Base-by-base conservation (phyloP, 2,888 invertebrate genomes). In the Amiota mariae region DNA sequence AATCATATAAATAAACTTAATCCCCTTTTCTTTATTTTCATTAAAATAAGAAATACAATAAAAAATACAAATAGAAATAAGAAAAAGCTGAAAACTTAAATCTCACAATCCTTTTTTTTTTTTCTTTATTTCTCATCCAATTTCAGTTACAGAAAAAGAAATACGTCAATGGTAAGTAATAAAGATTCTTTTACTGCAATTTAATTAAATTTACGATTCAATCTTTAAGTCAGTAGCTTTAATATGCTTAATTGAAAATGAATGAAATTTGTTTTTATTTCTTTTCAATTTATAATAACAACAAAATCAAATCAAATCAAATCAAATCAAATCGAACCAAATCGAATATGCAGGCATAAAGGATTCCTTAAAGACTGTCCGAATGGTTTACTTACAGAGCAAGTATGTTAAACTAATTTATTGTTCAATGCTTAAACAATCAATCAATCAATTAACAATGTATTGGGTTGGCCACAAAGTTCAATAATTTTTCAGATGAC, bases 341-440 rank as follows among this genome's bases (percentile, higher is more conserved):
- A 63, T 24, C n/a, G 51, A 63, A 70, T 75, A 74, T 57, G 54
- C 91, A 96, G 97, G 97, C 97, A 97, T 92, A 98, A 98, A 93
- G 98, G 97, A 89, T 98, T 98, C 90, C 93, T 97, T 80, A 97
- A 98, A 92, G 98, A 98, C 91, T 98, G 98, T 91, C 98, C 98
- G 73, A 97, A 97, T 90, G 97, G 98, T 80, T 93, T 97, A 87
- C 94, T 98, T 74, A 98, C 97, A 77, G 97, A 98, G 91, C 97
- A 97, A 93, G 97, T 97, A 91, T 80, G 87, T 88, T 36, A 36
- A 36, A 36, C 36, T 4, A 36, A 36, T 36, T 36, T 36, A 36
- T 24, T 24, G 24, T 2, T 24, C 24, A 24, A 24, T 24, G 3
- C 1, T 24, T 24, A 24, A 24, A 3, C 24, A 24, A n/a, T 24